phyloP scores from a whole-genome alignment of 2,113 vertebrate genomes.

The Chaetura pelagica region DNA sequence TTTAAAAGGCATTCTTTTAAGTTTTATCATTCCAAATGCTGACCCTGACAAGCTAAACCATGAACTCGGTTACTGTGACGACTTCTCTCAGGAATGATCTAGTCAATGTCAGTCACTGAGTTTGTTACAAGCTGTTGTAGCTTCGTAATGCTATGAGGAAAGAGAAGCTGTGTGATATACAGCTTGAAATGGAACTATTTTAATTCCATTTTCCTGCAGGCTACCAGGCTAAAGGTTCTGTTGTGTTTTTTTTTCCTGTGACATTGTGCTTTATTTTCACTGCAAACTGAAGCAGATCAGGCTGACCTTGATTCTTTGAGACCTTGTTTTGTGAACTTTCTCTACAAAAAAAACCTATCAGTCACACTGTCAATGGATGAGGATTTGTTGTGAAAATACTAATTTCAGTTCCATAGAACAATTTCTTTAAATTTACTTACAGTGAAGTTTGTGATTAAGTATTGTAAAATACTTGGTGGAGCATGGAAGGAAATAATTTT shows the following conservation, averaged over 20 bases:
- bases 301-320: background rate
- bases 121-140: background rate
- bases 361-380: fast-evolving
- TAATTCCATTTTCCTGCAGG: background rate
- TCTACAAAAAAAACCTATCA: background rate
- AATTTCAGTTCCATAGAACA: background rate
- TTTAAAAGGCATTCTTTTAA: background rate
- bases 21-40: background rate
- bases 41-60: background rate
- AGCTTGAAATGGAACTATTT: background rate
- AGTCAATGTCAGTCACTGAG: background rate
- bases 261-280: background rate
- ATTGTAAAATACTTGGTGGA: background rate
- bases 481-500: background rate
- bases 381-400: no score
- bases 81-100: background rate
- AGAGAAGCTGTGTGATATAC: background rate
- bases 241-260: no score
- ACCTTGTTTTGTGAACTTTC: background rate
- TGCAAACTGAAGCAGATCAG: background rate
- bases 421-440: background rate
- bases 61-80: background rate
- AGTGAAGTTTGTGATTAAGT: background rate
- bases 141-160: background rate
- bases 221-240: background rate